These are phyloP conservation scores for Hartigia nigra DNA, from an alignment of 2,888 invertebrate species.

Conservation along the genomic window DNA sequence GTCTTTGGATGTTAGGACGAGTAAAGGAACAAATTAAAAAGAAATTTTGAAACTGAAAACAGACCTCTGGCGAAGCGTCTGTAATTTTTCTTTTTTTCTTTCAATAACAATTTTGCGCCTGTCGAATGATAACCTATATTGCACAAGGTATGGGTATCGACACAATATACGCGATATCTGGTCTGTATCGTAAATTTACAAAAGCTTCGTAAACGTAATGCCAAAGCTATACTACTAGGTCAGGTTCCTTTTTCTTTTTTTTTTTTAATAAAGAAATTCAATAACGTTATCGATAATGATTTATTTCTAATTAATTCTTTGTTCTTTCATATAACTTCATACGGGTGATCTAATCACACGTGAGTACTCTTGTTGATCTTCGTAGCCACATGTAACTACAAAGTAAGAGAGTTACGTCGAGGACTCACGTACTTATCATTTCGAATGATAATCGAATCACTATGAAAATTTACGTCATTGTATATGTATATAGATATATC, in stretches of 20 bases:
- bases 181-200: neutral
- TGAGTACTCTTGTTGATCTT: neutral
- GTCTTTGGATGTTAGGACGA: neutral
- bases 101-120: neutral
- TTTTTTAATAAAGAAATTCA: neutral
- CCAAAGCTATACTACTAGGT: neutral
- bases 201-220: neutral
- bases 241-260: neutral
- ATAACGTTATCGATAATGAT: neutral
- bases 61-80: neutral
- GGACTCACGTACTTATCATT: neutral
- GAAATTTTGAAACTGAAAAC: neutral
- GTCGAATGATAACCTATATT: neutral
- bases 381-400: neutral
- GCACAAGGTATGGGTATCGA: neutral
- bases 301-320: neutral
- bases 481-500: neutral
- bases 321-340: neutral
- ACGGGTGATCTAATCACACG: neutral
- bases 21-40: neutral
- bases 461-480: neutral
- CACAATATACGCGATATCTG: neutral
- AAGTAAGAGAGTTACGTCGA: neutral
- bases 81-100: neutral
- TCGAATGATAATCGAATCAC: neutral